Evolutionary conservation across 2,888 invertebrate genomes (phyloP), one percentile per base, ranked within the genome.

Genomic region (Peribatodes rhomboidaria): DNA sequence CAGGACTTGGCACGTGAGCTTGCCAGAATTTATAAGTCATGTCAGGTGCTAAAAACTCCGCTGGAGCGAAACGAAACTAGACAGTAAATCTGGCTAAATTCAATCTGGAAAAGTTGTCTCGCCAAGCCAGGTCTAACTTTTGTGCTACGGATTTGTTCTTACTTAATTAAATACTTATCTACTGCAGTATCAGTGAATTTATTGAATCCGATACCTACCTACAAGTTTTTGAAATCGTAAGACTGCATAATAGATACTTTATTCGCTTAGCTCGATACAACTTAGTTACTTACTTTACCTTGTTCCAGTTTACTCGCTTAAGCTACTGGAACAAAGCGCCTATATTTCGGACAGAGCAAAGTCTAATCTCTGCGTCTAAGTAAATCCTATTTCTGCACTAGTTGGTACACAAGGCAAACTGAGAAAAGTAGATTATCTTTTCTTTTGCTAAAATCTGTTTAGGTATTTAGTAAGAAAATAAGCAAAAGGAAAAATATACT

Each of bases 41-140:
- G 87, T 89, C 90, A 90, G 90, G 89, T 90, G 87, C 84, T 85
- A 86, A 88, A 87, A 87, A 86, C 83, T 87, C 81, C 76, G 69
- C 77, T 71, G 78, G 69, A 78, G 76, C 77, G 79, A 79, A 83
- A 79, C 81, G 83, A 80, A 84, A 65, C 80, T 78, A 83, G 83
- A 82, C 82, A 81, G 82, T 84, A 81, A 87, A 86, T 86, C 86
- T 83, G 80, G 82, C 80, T 83, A 85, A 87, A 89, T 87, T 87
- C 81, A 85, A 89, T 88, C 84, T 81, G 74, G 66, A 68, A 72
- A 86, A 88, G 80, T 86, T 80, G 72, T 68, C 72, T 65, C 67
- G 72, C 73, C 68, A 68, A 71, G 76, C 66, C 56, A 39, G 68
- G 71, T 74, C 75, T 74, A 82, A 85, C 79, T 86, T 85, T 79